A percentile compares a stretch with the other conserved stretches of the same genome.
Conservation (phyloP, 1,140 invertebrate species). For the Agrypnia vestita region DNA sequence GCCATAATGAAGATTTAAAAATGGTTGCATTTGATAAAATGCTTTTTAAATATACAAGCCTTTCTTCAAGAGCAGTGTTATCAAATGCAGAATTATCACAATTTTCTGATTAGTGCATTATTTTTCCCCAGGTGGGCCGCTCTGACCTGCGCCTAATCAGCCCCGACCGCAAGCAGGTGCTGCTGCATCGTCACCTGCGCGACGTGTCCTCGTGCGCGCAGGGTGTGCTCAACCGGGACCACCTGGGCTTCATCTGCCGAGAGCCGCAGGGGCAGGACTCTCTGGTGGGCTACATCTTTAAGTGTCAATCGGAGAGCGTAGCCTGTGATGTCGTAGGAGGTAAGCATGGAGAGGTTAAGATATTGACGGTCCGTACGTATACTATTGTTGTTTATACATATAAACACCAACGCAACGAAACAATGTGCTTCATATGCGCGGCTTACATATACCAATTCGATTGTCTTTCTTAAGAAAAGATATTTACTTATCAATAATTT, state of each 20-base stretch:
- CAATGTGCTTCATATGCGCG: too few relatives aligned
- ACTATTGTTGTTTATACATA: too few relatives aligned
- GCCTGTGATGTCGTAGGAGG: slow-evolving; percentile 85
- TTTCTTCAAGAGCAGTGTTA: too few relatives aligned
- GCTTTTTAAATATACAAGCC: too few relatives aligned
- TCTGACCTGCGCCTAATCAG: slow-evolving; percentile 92
- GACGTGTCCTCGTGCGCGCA: slow-evolving; percentile 93
- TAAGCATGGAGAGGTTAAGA: slow-evolving; percentile 67
- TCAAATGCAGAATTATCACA: too few relatives aligned
- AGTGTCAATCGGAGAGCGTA: slow-evolving; percentile 89
- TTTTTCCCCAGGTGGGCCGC: slow-evolving; percentile 81
- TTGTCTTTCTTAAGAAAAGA: too few relatives aligned
- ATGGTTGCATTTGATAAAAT: too few relatives aligned
- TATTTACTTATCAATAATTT: too few relatives aligned
- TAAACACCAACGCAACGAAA: too few relatives aligned
- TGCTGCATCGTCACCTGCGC: slow-evolving; percentile 89
- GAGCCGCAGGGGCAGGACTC: slow-evolving; percentile 76
- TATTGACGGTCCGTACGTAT: too few relatives aligned
- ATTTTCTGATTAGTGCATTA: slow-evolving; percentile 2
- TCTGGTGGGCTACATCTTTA: slow-evolving; percentile 92
- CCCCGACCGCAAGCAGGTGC: slow-evolving; percentile 90
- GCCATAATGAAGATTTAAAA: too few relatives aligned
- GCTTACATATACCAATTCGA: too few relatives aligned
- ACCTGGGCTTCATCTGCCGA: slow-evolving; percentile 94
- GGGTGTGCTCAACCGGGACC: slow-evolving; percentile 85